Conservation (phyloP, 2,113 vertebrate species). For the Lates calcarifer region DNA sequence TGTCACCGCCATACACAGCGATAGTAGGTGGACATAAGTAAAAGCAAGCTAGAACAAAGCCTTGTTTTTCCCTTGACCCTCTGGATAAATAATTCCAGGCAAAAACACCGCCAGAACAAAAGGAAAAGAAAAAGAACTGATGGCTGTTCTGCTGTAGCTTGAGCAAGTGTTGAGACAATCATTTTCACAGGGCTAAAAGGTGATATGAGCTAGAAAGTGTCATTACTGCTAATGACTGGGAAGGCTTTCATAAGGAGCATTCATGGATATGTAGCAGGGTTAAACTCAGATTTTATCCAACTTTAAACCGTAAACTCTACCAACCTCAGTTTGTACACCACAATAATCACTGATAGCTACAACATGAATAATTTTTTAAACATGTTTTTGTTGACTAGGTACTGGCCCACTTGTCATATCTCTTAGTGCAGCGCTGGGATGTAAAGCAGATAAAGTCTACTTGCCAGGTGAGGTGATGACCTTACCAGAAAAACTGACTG, state of each 20-base stretch:
- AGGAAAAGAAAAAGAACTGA: conserved; percentile 52
- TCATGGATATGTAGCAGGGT: not conserved
- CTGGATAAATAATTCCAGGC: conserved; percentile 40
- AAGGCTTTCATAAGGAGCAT: not conserved
- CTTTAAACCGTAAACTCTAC: not conserved
- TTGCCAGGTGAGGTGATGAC: conserved; percentile 1
- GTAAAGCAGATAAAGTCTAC: not conserved
- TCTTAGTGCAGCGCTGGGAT: not conserved
- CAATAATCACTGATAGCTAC: too few relatives aligned
- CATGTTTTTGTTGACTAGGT: not conserved
- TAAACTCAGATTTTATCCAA: not conserved
- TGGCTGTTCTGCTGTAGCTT: conserved; percentile 32
- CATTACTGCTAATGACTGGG: not conserved
- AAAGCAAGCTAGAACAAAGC: conserved; percentile 21
- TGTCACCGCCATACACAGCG: conserved; percentile 7
- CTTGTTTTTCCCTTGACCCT: conserved; percentile 3
- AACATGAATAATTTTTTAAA: not conserved
- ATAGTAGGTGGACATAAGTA: conserved; percentile 19
- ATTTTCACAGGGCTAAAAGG: conserved; percentile 38
- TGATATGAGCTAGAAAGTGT: not conserved
- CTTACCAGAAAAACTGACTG: not conserved
- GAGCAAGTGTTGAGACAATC: conserved; percentile 15
- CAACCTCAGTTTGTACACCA: not conserved
- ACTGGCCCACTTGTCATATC: not conserved
- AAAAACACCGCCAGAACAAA: conserved; percentile 45